Evolutionary conservation across 2,888 invertebrate genomes (phyloP).

Genomic region (Dasysyrphus tricinctus): DNA sequence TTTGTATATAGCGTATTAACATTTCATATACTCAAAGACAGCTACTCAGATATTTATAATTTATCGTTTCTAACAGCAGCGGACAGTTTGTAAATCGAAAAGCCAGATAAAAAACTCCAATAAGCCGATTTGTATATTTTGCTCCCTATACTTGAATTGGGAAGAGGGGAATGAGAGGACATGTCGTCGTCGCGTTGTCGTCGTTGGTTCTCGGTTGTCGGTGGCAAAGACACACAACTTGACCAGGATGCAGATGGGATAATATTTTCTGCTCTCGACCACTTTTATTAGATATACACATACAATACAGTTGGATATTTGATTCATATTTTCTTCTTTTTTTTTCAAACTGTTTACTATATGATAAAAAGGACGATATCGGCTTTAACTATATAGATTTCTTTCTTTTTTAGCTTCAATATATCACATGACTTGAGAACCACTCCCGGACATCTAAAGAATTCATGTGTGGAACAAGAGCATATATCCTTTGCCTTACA

Average conservation of each 20-base stretch:
- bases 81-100: slow-evolving; percentile 72
- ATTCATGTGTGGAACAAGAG: slow-evolving; percentile 18
- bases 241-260: slow-evolving; percentile 55
- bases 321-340: neutral
- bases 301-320: slow-evolving; percentile 3
- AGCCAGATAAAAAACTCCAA: slow-evolving; percentile 71
- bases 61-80: slow-evolving; percentile 64
- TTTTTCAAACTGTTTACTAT: slow-evolving; percentile 45
- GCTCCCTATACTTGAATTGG: slow-evolving; percentile 47
- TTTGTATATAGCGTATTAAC: slow-evolving; percentile 23
- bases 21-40: slow-evolving; percentile 43
- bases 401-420: slow-evolving; percentile 9
- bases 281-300: slow-evolving; percentile 35
- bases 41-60: slow-evolving; percentile 66
- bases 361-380: slow-evolving; percentile 72
- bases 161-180: neutral
- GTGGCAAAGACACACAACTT: slow-evolving; percentile 52
- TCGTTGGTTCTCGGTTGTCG: neutral
- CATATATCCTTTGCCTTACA: slow-evolving; percentile 25
- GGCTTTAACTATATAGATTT: slow-evolving; percentile 44
- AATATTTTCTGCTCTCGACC: slow-evolving; percentile 52
- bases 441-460: slow-evolving; percentile 10
- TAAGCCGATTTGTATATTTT: slow-evolving; percentile 74
- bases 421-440: slow-evolving; percentile 8
- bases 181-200: slow-evolving; percentile 3